A percentile compares a stretch with the other conserved stretches of the same genome.
phyloP scores from a whole-genome alignment of 2,113 vertebrate species.

The Ascaphus truei region DNA sequence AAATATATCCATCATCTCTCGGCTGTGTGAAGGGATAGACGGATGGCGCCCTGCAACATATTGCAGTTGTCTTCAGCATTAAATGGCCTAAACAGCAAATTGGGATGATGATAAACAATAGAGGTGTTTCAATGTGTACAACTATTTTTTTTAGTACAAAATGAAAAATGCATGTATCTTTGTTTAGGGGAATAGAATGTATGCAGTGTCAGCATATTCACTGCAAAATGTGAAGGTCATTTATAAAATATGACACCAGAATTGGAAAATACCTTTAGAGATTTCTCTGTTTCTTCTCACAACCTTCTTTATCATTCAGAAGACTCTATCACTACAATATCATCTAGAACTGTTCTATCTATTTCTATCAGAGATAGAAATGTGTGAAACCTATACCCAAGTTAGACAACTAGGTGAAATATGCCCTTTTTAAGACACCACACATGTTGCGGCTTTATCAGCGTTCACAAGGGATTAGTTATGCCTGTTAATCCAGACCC shows the following conservation, averaged over 20 bases:
- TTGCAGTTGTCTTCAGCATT: no score
- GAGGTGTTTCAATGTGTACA: not conserved
- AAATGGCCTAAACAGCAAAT: no score
- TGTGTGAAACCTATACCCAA: no score
- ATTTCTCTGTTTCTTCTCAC: not conserved
- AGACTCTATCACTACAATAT: not conserved
- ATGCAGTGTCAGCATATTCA: conserved; percentile 28
- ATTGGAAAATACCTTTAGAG: conserved; percentile 20
- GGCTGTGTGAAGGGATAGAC: no score
- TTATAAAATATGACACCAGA: conserved; percentile 30
- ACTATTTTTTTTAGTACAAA: not conserved
- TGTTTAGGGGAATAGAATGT: not conserved
- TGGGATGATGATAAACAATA: not conserved
- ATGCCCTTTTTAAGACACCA: no score
- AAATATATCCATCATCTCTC: no score
- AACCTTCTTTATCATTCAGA: not conserved
- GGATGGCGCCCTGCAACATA: no score
- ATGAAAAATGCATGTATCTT: conserved; percentile 29
- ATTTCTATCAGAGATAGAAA: conserved; percentile 9
- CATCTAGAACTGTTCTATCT: conserved; percentile 7
- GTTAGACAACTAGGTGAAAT: no score
- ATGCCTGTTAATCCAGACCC: no score
- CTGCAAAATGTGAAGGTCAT: conserved; percentile 27
- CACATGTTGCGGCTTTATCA: no score
- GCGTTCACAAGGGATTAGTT: no score